Evolutionary conservation across 2,113 vertebrate genomes (phyloP).

Genomic region (Prionailurus bengalensis): DNA sequence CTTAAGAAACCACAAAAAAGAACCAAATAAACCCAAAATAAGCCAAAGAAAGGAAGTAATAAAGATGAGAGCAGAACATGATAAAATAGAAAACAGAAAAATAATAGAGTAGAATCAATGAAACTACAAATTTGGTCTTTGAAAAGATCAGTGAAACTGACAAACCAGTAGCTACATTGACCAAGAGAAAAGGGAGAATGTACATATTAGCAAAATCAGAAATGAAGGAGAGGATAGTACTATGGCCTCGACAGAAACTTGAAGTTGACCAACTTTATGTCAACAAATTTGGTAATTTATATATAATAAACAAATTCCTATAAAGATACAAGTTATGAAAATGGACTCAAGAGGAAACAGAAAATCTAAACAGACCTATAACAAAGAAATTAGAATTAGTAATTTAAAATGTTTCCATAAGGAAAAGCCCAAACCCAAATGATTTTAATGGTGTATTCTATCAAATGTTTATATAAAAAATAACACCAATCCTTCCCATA

Average conservation of each 20-base stretch:
- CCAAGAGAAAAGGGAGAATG: neutral
- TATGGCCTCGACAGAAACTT: neutral
- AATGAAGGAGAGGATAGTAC: neutral
- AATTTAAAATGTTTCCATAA: slow-evolving; percentile 30
- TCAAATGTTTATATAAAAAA: neutral
- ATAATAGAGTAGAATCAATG: neutral
- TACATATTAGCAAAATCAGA: neutral
- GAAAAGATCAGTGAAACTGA: neutral
- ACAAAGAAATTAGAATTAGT: neutral
- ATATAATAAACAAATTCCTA: neutral
- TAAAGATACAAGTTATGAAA: neutral
- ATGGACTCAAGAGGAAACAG: neutral
- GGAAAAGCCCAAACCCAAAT: neutral
- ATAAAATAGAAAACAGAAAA: slow-evolving; percentile 12
- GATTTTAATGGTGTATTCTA: neutral
- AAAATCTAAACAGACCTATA: neutral
- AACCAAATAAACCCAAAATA: neutral
- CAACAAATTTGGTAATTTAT: neutral
- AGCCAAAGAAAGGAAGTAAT: slow-evolving; percentile 26
- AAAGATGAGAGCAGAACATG: neutral
- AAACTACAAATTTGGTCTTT: slow-evolving; percentile 21
- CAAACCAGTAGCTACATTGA: neutral
- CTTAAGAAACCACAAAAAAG: neutral
- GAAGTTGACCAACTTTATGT: neutral
- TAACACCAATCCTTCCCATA: neutral